phyloP scores from a whole-genome alignment of 2,888 invertebrate genomes.

The Habrosyne pyritoides region DNA sequence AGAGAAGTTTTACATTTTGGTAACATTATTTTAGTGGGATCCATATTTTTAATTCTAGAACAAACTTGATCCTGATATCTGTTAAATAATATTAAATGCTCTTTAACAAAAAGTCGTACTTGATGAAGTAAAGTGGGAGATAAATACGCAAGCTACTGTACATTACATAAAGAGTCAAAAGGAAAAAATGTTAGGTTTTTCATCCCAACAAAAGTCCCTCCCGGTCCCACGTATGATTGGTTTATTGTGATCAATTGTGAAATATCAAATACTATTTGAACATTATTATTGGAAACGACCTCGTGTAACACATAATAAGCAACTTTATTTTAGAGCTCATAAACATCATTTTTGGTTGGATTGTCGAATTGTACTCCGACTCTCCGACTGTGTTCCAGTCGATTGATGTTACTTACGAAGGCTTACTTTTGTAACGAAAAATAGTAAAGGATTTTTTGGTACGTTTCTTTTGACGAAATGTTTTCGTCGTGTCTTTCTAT shows the following conservation, averaged over 20 bases:
- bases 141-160: background rate
- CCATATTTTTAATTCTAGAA: too few species aligned
- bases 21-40: too few species aligned
- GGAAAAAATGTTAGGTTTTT: constrained; percentile 1
- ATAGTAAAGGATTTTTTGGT: background rate
- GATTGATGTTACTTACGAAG: constrained; percentile 4
- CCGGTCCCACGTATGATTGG: constrained; percentile 6
- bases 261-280: constrained; percentile 7
- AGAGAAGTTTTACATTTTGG: too few species aligned
- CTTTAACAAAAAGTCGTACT: too few species aligned
- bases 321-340: background rate
- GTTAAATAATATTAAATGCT: too few species aligned
- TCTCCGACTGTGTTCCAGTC: constrained; percentile 6
- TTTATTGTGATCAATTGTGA: constrained; percentile 5
- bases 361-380: background rate
- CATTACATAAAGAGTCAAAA: background rate
- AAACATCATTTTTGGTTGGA: constrained; percentile 7
- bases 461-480: background rate
- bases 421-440: background rate
- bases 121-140: background rate
- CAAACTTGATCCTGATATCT: too few species aligned
- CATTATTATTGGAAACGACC: constrained; percentile 4
- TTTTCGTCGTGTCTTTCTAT: background rate
- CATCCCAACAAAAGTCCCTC: constrained; percentile 2
- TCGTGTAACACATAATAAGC: constrained; percentile 7